Conservation (phyloP, 2,797 vertebrate species). For the Chaetodon trifasciatus region DNA sequence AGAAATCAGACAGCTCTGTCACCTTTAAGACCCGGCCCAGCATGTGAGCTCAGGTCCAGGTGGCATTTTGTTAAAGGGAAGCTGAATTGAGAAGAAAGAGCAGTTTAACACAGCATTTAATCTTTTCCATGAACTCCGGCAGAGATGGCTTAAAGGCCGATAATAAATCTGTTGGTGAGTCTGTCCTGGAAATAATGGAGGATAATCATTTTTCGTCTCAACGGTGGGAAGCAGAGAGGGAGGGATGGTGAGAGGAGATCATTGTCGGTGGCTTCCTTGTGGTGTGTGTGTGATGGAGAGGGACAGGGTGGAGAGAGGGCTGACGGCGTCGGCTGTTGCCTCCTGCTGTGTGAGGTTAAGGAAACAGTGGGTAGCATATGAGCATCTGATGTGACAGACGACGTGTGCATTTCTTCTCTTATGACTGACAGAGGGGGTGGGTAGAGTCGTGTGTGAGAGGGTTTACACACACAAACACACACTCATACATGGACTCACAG, state of each 20-base stretch:
- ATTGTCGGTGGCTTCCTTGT: conserved; percentile 61
- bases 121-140: conserved; percentile 72
- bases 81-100: conserved; percentile 57
- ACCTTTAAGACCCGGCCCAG: conserved; percentile 41
- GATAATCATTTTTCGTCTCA: conserved; percentile 64
- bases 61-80: conserved; percentile 46
- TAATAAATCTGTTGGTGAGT: conserved; percentile 78
- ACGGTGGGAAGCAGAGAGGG: conserved; percentile 46
- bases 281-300: conserved; percentile 49
- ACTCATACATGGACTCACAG: conserved; percentile 19
- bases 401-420: conserved; percentile 34
- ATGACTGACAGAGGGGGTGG: conserved; percentile 57
- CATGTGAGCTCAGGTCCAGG: conserved; percentile 21
- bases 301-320: conserved; percentile 52
- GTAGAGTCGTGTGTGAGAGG: conserved; percentile 13
- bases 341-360: conserved; percentile 65
- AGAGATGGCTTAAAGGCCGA: conserved; percentile 63
- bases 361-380: conserved; percentile 63
- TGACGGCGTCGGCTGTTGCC: conserved; percentile 53
- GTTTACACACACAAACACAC: background rate
- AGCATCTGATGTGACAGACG: conserved; percentile 64
- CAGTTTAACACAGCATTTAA: conserved; percentile 75
- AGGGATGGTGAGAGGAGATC: conserved; percentile 50
- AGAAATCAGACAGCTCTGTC: conserved; percentile 40
- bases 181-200: conserved; percentile 68